Evolutionary conservation across 2,113 vertebrate species (phyloP), one percentile per base, ranked within the genome.

Genomic region (Chrysochloris asiatica): DNA sequence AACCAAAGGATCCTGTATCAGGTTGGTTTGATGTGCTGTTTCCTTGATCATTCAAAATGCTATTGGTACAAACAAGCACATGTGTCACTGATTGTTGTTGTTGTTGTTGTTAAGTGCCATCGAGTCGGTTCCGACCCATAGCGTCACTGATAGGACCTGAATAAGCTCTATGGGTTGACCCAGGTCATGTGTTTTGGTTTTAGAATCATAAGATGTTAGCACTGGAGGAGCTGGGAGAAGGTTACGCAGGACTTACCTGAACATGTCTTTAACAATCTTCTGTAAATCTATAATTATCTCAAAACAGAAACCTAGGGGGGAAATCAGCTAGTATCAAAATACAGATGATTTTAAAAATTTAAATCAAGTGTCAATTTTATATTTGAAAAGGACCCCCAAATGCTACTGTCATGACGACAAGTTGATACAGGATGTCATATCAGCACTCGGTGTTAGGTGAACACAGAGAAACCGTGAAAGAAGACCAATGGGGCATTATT

Each of bases 391-490:
- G 30, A 48, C 22, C n/a, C 4, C 48, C 3, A 11, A 16, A 87
- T 28, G 50, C n/a, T 54, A n/a, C 17, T 91, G 85, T 78, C 85
- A 75, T 89, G 61, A 30, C 54, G 83, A 50, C 19, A 71, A 19
- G 0, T 63, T 71, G 21, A 80, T 94, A 89, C 87, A 83, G 19
- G 72, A 71, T 86, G 95, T 54, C 92, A 48, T 24, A 69, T 12
- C 12, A 5, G 6, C 13, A 47, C 6, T 36, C 4, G 45, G 8
- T 71, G 50, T 77, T 73, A 7, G 43, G 38, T 67, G 79, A 82
- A 92, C 21, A 69, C 36, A 82, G 50, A 59, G 77, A 76, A 91
- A 8, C 47, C 7, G 10, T 83, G 24, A 59, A 43, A 48, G 78
- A 84, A 48, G 19, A 33, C 54, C 54, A 65, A 90, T 12, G 26